Evolutionary conservation across 2,888 invertebrate genomes (phyloP).

Genomic region (Andrena hattorfiana): DNA sequence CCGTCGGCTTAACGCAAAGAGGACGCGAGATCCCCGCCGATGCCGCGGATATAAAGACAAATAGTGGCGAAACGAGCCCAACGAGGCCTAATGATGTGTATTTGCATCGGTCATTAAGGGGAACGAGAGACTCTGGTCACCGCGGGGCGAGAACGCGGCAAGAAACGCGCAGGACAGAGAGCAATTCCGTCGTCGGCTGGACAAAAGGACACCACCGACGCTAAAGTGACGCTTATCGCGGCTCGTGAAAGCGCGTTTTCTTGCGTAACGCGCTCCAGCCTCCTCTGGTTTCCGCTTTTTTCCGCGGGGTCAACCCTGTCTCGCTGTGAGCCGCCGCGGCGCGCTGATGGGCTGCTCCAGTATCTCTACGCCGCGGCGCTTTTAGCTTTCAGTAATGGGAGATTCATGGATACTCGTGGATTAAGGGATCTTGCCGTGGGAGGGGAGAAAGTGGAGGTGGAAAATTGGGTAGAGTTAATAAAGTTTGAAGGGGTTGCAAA

Average conservation of each 20-base stretch:
- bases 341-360: background rate
- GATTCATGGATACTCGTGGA: no score
- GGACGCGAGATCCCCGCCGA: slow-evolving; percentile 28
- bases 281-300: slow-evolving; percentile 19
- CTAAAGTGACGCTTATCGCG: slow-evolving; percentile 65
- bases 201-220: slow-evolving; percentile 61
- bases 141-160: background rate
- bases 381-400: no score
- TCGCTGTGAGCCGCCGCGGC: background rate
- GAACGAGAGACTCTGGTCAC: slow-evolving; percentile 59
- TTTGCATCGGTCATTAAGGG: slow-evolving; percentile 77
- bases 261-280: slow-evolving; percentile 54
- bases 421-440: no score
- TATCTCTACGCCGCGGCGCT: no score
- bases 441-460: no score
- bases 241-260: slow-evolving; percentile 61
- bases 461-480: no score
- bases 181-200: slow-evolving; percentile 58
- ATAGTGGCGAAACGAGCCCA: slow-evolving; percentile 76
- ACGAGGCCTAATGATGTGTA: slow-evolving; percentile 75
- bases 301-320: background rate
- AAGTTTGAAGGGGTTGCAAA: no score
- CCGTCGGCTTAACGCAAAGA: slow-evolving; percentile 30
- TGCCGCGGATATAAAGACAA: slow-evolving; percentile 74
- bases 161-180: slow-evolving; percentile 31